Base-by-base conservation (phyloP, 2,888 invertebrate species). In the Exocentrus adspersus region DNA sequence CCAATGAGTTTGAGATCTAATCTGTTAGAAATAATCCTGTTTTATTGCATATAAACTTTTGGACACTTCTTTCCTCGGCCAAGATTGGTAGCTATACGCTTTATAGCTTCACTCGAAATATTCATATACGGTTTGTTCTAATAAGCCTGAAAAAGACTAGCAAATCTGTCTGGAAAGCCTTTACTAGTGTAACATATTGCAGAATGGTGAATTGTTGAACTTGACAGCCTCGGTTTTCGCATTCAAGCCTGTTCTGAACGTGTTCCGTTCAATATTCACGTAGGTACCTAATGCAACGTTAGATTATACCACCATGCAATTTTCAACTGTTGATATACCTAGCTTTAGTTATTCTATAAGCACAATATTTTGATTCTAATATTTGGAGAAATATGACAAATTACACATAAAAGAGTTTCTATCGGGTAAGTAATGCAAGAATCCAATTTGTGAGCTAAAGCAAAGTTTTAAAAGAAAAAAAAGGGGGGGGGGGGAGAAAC, bases 141-240 rank as follows among this genome's bases (percentile, higher is more conserved):
- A 37, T 1, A 37, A 37, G 21, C 14, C 12, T 48, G 10, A 30
- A 48, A 30, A 17, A 20, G 4, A 28, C 14, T 1, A 16, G 24
- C 28, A 16, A 12, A 48, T 48, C 48, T 28, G 28, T n/a, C 17
- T 14, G 28, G 28, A 28, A 28, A 24, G 10, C 28, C 17, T 12
- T 30, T 48, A 48, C 28, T 48, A 48, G 48, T n/a, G 28, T 9
- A 19, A 9, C 28, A 24, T 12, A 16, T 14, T 48, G 48, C 6
- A 14, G 28, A 14, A 48, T 14, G 48, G 48, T 28, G 48, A 48
- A 14, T 28, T 9, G 16, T 20, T 48, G 48, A 48, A 48, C 7
- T 28, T 48, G 48, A 48, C 48, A 48, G 28, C 28, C 19, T 30
- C 28, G 28, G 48, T 10, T 48, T 48, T 16, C n/a, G 12, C 37